Evolutionary conservation across 92 coral and sea anemone genomes (phyloP).

Genomic region (Porites cylindrica): DNA sequence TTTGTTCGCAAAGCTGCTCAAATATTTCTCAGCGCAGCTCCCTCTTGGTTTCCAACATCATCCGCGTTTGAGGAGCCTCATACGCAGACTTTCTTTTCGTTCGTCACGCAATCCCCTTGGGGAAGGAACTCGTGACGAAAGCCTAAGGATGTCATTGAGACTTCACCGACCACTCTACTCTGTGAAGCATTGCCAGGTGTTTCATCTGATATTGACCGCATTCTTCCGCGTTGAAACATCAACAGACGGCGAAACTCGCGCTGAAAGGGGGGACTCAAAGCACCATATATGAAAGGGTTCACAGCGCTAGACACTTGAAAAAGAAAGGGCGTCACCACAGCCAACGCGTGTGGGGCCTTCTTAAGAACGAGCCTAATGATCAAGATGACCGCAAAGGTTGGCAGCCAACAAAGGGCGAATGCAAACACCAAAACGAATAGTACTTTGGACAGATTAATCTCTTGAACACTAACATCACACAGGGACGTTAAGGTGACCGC

Average conservation of each 20-base stretch:
- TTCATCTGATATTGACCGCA: not conserved
- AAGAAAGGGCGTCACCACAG: conserved; percentile 39
- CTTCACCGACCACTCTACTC: too few species aligned
- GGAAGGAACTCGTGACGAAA: too few species aligned
- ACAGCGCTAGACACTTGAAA: conserved; percentile 38
- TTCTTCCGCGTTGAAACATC: not conserved
- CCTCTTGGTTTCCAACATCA: too few species aligned
- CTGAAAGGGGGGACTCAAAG: conserved; percentile 43
- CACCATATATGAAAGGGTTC: conserved; percentile 47
- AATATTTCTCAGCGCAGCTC: too few species aligned
- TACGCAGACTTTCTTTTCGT: too few species aligned
- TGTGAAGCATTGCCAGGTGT: not conserved
- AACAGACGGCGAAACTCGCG: conserved; percentile 42
- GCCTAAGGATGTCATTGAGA: too few species aligned
- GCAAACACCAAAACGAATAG: conserved; percentile 39
- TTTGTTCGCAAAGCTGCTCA: too few species aligned
- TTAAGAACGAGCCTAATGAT: conserved; percentile 24
- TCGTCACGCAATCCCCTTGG: too few species aligned
- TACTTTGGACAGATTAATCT: conserved; percentile 35
- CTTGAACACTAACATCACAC: conserved; percentile 24
- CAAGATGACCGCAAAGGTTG: conserved; percentile 43
- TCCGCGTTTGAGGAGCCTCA: too few species aligned
- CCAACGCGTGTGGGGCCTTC: conserved; percentile 33
- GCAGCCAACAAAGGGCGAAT: conserved; percentile 40
- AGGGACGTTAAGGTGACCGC: conserved; percentile 1